phyloP scores from a whole-genome alignment of 2,888 invertebrate species.

The Micropterix aruncella region DNA sequence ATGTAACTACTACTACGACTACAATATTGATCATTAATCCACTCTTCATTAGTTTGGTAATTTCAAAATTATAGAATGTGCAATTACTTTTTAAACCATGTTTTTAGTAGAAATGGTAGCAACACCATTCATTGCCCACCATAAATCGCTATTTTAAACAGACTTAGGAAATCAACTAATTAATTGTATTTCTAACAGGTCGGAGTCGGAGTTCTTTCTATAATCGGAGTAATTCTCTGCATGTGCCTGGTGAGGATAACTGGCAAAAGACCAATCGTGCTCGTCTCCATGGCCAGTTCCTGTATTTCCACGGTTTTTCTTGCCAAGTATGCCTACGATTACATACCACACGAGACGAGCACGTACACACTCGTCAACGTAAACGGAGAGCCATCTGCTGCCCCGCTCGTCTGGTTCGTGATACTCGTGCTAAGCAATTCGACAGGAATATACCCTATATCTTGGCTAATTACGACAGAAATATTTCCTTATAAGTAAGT shows the following conservation, averaged over 20 bases:
- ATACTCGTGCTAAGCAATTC: slow-evolving; percentile 13
- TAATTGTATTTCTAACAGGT: background rate
- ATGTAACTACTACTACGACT: no score
- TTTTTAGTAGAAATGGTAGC: no score
- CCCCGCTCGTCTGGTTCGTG: slow-evolving; percentile 14
- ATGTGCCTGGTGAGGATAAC: background rate
- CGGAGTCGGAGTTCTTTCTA: background rate
- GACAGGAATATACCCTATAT: slow-evolving; percentile 18
- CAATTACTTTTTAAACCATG: no score
- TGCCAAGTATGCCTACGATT: slow-evolving; percentile 16
- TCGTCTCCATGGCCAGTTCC: slow-evolving; percentile 14
- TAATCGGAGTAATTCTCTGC: background rate
- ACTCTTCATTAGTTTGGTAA: no score
- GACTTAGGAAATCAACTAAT: background rate
- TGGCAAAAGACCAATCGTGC: slow-evolving; percentile 15
- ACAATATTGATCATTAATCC: no score
- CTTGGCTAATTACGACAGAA: slow-evolving; percentile 23
- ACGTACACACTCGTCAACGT: slow-evolving; percentile 11
- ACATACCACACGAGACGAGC: slow-evolving; percentile 13
- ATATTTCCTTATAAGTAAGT: slow-evolving; percentile 22
- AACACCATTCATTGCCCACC: no score
- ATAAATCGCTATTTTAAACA: no score
- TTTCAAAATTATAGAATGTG: background rate
- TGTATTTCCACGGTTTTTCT: slow-evolving; percentile 13
- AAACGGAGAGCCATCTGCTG: background rate